A percentile compares a stretch with the other conserved stretches of the same genome.
Conservation (phyloP, 1,140 invertebrate species). For the Rhagoletis zephyria region DNA sequence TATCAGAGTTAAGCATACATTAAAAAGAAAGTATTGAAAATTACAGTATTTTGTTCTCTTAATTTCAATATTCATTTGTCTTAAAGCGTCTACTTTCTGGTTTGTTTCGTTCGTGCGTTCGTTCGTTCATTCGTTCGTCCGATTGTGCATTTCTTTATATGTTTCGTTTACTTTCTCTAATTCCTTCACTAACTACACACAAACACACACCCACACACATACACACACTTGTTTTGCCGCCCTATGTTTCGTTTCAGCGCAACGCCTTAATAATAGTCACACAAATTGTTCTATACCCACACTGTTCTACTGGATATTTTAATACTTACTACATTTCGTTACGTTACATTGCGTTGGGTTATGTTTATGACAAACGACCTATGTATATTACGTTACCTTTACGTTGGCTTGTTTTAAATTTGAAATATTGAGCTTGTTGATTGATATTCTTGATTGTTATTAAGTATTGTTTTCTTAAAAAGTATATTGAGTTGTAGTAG, state of each 20-base stretch:
- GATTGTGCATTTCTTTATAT: conserved; percentile 36
- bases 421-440: neutral
- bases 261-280: neutral
- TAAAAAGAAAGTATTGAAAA: conserved; percentile 50
- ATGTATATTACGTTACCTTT: neutral
- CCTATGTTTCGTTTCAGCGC: neutral
- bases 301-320: neutral
- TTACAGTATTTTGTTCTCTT: conserved; percentile 47
- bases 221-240: neutral
- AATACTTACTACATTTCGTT: conserved; percentile 14
- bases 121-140: neutral
- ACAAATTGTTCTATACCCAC: neutral
- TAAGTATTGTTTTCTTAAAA: neutral
- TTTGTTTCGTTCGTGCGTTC: conserved; percentile 35
- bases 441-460: neutral
- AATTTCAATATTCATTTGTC: neutral
- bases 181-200: neutral
- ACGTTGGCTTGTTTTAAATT: conserved; percentile 33
- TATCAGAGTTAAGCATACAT: conserved; percentile 25
- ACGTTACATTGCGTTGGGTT: neutral
- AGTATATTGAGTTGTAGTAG: conserved; percentile 13
- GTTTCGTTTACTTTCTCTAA: conserved; percentile 40
- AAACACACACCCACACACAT: neutral
- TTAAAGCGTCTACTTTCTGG: conserved; percentile 38
- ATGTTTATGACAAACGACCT: too few relatives aligned